Evolutionary conservation across 64 coral and sea anemone genomes (phyloP).

Genomic region (Montipora foliosa): DNA sequence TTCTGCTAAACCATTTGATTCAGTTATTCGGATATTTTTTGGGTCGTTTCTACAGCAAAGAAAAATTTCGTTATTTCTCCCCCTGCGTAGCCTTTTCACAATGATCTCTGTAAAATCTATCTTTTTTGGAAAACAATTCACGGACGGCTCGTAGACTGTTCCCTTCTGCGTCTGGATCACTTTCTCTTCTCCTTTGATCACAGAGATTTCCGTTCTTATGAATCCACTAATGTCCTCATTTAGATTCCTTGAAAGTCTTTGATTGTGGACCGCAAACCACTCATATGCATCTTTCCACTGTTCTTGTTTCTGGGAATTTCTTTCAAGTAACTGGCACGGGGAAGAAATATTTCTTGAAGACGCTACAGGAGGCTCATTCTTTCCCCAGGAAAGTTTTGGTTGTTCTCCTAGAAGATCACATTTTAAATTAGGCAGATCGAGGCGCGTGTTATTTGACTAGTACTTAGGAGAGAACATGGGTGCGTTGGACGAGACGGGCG

Average conservation of each 20-base stretch:
- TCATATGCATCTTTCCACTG: neutral
- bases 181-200: neutral
- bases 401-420: no score
- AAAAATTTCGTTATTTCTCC: neutral
- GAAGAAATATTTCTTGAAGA: slow-evolving; percentile 27
- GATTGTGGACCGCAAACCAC: neutral
- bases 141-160: neutral
- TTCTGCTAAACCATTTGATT: neutral
- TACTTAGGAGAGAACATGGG: neutral
- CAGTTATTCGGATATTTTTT: neutral
- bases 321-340: neutral
- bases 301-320: neutral
- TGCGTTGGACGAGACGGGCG: neutral
- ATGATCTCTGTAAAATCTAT: neutral
- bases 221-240: neutral
- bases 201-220: slow-evolving; percentile 6
- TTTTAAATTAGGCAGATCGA: no score
- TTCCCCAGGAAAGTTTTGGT: neutral
- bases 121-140: neutral
- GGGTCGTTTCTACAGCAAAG: neutral
- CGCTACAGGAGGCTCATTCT: neutral
- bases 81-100: neutral
- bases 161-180: neutral
- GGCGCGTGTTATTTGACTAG: no score
- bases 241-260: neutral